These are phyloP conservation scores for Gymnobelideus leadbeateri DNA, from an alignment of 2,113 vertebrate species.

Conservation along the genomic window DNA sequence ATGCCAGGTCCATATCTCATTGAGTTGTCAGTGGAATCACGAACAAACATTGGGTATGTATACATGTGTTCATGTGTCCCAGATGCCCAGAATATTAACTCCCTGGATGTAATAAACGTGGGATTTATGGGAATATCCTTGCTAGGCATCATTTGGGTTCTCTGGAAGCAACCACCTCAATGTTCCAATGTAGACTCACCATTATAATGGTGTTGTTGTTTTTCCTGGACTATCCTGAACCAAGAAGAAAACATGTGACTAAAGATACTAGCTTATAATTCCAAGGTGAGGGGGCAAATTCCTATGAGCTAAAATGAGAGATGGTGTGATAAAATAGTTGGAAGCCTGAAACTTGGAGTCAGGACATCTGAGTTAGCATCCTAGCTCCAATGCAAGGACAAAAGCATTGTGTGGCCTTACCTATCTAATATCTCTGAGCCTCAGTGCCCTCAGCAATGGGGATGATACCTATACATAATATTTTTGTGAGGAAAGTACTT, in stretches of 20 bases:
- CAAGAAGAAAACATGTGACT: neutral
- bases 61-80: neutral
- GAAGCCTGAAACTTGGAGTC: neutral
- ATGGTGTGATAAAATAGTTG: neutral
- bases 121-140: neutral
- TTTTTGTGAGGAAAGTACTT: neutral
- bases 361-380: neutral
- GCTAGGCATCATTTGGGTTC: neutral
- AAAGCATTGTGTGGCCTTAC: neutral
- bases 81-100: constrained; percentile 49
- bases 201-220: neutral
- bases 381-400: neutral
- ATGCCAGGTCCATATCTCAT: neutral
- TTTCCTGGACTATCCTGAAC: neutral
- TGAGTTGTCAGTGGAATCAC: neutral
- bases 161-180: neutral
- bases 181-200: neutral
- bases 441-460: neutral
- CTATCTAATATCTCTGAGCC: neutral
- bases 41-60: neutral
- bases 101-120: neutral
- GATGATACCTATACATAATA: neutral
- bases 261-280: neutral
- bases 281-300: neutral
- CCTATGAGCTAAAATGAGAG: neutral